These are phyloP conservation scores for Leptonema lineaticorne DNA, from an alignment of 1,140 invertebrate genomes.

Conservation along the genomic window DNA sequence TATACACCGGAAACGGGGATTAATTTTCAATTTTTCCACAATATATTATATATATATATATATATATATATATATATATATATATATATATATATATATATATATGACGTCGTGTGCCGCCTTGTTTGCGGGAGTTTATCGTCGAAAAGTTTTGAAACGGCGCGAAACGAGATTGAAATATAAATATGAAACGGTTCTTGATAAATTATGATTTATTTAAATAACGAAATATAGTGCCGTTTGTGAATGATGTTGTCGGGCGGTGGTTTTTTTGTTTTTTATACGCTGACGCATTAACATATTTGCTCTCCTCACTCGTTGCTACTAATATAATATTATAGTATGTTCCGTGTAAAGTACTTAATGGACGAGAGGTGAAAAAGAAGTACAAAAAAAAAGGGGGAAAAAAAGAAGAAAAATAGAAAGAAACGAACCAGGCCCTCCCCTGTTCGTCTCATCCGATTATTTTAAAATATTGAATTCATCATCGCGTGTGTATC, in stretches of 20 bases:
- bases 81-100: no score
- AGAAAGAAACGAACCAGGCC: no score
- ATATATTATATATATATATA: not conserved
- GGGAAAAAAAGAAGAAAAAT: no score
- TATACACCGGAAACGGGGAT: not conserved
- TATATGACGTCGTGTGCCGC: no score
- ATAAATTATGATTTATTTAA: no score
- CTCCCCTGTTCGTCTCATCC: not conserved
- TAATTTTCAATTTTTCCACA: not conserved
- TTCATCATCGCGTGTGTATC: constrained; percentile 22
- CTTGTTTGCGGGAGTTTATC: no score
- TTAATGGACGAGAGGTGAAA: constrained; percentile 15
- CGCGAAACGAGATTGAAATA: no score
- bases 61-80: not conserved
- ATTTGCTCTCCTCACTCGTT: constrained; percentile 31
- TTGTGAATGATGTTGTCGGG: no score
- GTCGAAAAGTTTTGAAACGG: no score
- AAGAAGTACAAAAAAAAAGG: constrained; percentile 9
- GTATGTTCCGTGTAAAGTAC: constrained; percentile 21
- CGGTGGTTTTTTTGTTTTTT: no score
- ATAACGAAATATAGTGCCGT: no score
- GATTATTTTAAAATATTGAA: constrained; percentile 34
- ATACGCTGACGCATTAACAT: constrained; percentile 11
- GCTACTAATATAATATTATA: constrained; percentile 17
- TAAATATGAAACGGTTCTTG: no score